These are phyloP conservation scores for Tenebrio molitor DNA, from an alignment of 1,140 invertebrate genomes.

Conservation along the genomic window DNA sequence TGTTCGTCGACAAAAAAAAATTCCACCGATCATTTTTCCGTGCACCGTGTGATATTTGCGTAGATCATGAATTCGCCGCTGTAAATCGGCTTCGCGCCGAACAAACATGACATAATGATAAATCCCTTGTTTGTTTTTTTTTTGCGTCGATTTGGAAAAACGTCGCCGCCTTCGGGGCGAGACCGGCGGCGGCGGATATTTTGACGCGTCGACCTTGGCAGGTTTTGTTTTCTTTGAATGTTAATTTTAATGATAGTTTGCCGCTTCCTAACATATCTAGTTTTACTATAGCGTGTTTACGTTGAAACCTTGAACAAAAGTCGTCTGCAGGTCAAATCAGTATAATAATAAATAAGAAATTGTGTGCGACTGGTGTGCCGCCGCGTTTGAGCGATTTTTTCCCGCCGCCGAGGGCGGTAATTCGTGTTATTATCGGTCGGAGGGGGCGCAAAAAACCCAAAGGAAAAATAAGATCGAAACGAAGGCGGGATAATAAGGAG, in stretches of 20 bases:
- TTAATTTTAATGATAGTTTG: slow-evolving; percentile 47
- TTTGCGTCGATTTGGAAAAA: neutral
- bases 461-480: slow-evolving; percentile 9
- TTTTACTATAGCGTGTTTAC: slow-evolving; percentile 43
- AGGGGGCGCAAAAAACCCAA: neutral
- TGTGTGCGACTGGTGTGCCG: slow-evolving; percentile 5
- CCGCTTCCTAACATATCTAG: slow-evolving; percentile 45
- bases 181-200: no score
- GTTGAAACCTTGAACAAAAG: slow-evolving; percentile 59
- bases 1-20: slow-evolving; percentile 7
- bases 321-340: slow-evolving; percentile 59
- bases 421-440: slow-evolving; percentile 3
- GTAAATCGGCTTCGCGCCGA: slow-evolving; percentile 10
- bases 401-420: neutral
- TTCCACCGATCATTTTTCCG: neutral
- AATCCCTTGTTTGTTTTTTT: no score
- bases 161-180: no score
- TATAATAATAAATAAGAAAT: slow-evolving; percentile 48
- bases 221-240: slow-evolving; percentile 46
- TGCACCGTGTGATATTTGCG: neutral
- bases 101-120: neutral
- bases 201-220: slow-evolving; percentile 41
- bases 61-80: neutral
- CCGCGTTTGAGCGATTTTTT: slow-evolving; percentile 8
- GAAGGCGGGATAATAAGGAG: no score